Conservation (phyloP, 1,140 invertebrate species). For the Cataglyphis hispanica region DNA sequence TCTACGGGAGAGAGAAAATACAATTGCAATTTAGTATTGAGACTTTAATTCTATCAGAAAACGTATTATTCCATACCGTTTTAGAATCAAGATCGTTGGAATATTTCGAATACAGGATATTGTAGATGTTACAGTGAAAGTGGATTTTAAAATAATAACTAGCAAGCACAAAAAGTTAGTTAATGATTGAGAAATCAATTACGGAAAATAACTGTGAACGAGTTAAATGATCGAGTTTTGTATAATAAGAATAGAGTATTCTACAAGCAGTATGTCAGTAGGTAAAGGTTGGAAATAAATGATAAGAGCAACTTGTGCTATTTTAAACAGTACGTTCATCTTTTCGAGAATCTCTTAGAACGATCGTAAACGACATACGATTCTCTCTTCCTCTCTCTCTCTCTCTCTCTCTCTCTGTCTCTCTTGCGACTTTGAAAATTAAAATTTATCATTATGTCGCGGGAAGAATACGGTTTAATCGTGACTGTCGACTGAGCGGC, state of each 20-base stretch:
- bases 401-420: neutral
- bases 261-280: neutral
- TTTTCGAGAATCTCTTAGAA: neutral
- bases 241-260: neutral
- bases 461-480: slow-evolving; percentile 65
- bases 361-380: neutral
- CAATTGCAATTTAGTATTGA: neutral
- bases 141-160: slow-evolving; percentile 13
- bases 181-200: neutral
- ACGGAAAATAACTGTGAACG: neutral
- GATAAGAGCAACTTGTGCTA: neutral
- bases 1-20: neutral
- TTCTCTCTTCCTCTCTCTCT: neutral
- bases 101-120: neutral
- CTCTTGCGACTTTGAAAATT: slow-evolving; percentile 57
- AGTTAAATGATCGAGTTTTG: neutral
- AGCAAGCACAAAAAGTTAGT: neutral
- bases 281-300: neutral
- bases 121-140: neutral
- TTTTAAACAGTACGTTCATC: neutral
- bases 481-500: slow-evolving; percentile 18
- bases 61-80: slow-evolving; percentile 51
- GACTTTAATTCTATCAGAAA: slow-evolving; percentile 22
- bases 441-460: slow-evolving; percentile 72
- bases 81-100: neutral